A percentile compares a stretch with the other conserved stretches of the same genome.
Conservation (phyloP, 1,140 invertebrate genomes). For the Ylistrum balloti region DNA sequence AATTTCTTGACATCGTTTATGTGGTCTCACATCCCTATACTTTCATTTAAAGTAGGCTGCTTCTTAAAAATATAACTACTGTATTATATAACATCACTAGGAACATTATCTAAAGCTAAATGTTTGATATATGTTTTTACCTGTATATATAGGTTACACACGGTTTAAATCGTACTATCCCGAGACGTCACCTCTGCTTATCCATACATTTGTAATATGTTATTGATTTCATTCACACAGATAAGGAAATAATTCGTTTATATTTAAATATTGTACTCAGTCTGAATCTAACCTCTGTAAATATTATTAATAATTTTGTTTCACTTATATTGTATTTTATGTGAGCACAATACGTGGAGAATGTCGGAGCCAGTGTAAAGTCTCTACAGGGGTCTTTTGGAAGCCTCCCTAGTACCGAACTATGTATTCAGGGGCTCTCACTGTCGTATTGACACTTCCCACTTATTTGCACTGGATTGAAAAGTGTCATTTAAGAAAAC, state of each 20-base stretch:
- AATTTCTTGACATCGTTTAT: not conserved
- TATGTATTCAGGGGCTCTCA: not conserved
- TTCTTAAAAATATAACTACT: too few relatives aligned
- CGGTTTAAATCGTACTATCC: not conserved
- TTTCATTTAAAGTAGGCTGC: too few relatives aligned
- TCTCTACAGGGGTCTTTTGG: too few relatives aligned
- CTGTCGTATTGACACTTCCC: slow-evolving; percentile 8
- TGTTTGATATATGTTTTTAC: not conserved
- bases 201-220: not conserved
- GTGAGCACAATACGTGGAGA: not conserved
- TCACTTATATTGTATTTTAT: not conserved
- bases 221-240: not conserved
- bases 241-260: not conserved
- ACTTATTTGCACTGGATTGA: slow-evolving; percentile 1
- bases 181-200: not conserved
- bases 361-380: not conserved
- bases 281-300: not conserved
- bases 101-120: not conserved
- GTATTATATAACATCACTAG: not conserved
- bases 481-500: slow-evolving; percentile 40
- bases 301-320: slow-evolving; percentile 14
- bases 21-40: not conserved
- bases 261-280: not conserved
- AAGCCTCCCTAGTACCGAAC: not conserved
- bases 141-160: too few relatives aligned